These are phyloP conservation scores for Cirrhinus mrigala DNA, from an alignment of 2,797 vertebrate genomes.

Conservation along the genomic window DNA sequence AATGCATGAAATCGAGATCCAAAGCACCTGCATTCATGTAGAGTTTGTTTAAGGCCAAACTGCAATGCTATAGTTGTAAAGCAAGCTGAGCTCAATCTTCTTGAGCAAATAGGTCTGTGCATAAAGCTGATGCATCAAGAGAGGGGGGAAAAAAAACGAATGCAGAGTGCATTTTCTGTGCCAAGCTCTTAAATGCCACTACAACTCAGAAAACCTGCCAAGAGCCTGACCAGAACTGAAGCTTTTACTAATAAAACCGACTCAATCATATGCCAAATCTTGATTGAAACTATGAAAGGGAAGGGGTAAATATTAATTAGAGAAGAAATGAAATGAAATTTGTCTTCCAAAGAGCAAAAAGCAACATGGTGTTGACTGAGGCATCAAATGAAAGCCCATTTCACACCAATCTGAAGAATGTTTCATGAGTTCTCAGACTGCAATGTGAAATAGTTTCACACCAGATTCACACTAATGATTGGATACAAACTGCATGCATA, in stretches of 20 bases:
- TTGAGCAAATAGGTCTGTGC: not conserved
- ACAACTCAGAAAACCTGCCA: constrained; percentile 19
- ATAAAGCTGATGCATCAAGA: constrained; percentile 40
- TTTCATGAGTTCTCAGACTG: not conserved
- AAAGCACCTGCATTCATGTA: not conserved
- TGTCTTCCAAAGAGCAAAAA: not conserved
- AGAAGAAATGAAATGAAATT: not conserved
- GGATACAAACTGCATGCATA: not conserved
- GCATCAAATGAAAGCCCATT: not conserved
- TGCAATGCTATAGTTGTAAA: not conserved
- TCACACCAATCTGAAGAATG: constrained; percentile 1
- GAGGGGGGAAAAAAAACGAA: not conserved
- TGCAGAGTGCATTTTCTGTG: constrained; percentile 47
- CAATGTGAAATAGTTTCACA: not conserved
- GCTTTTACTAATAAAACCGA: constrained; percentile 9
- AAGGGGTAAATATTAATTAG: constrained; percentile 20
- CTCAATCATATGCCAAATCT: not conserved
- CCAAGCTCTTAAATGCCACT: constrained; percentile 47
- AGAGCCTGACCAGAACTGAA: not conserved
- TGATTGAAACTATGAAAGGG: not conserved
- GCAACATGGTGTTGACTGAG: not conserved
- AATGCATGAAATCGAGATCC: not conserved
- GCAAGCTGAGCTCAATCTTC: not conserved
- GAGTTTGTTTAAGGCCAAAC: not conserved
- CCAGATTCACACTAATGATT: not conserved